Evolutionary conservation across 2,113 vertebrate genomes (phyloP), one percentile per base, ranked within the genome.

Genomic region (Rhineura floridana): DNA sequence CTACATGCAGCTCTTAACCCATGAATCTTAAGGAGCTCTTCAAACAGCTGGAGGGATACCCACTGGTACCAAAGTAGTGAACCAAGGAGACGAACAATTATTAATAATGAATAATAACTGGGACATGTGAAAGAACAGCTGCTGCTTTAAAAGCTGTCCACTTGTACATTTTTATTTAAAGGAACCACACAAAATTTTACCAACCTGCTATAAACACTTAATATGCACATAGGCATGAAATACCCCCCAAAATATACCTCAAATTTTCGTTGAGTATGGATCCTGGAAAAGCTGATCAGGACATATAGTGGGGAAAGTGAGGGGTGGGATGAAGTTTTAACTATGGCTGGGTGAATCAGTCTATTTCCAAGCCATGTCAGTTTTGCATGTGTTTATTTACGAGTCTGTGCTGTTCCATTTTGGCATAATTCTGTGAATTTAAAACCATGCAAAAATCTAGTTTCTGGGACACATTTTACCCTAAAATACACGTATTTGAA

Each of bases 81-180:
- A 82, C 3, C 23, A 87, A 89, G 36, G 87, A 81, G 63, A 44
- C 67, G 4, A 10, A 81, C 75, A 81, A 44, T 86, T 65, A 86
- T 28, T 90, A 85, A 76, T 83, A 84, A 44, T 85, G 46, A 91
- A 88, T 83, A 75, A 77, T 83, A 88, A 67, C 42, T 89, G 1
- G 0, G 0, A 69, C 87, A 85, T 86, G 7, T 88, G 62, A 46
- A 84, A 8, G 87, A 88, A 52, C 30, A 12, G 1, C 33, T 85
- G 23, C 28, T 55, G 23, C 86, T 91, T 19, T 21, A n/a, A 28
- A 87, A 73, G 42, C 86, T 84, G 9, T 25, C 13, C 6, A 0
- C 10, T 82, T 48, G 13, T 89, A 81, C 77, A 83, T 62, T 62
- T 81, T 78, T 44, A 33, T 44, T 65, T 52, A 44, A 81, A 83